These are phyloP conservation scores for Cantharis rustica DNA, from an alignment of 2,888 invertebrate species.

Conservation along the genomic window DNA sequence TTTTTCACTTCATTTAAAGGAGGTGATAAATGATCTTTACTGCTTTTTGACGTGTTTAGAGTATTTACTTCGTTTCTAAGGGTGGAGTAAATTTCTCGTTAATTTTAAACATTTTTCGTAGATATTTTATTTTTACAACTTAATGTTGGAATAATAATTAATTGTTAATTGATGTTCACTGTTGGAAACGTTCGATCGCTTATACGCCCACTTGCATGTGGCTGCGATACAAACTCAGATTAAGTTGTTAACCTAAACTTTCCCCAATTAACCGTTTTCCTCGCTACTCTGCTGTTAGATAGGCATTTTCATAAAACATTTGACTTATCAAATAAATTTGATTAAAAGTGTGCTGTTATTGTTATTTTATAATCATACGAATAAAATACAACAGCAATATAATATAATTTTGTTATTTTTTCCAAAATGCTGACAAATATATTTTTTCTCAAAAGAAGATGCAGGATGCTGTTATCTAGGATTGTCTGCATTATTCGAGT, in stretches of 20 bases:
- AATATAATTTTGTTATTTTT: background rate
- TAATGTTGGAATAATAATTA: background rate
- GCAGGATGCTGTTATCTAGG: slow-evolving; percentile 43
- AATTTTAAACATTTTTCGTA: background rate
- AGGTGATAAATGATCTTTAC: background rate
- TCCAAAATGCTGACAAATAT: slow-evolving; percentile 40
- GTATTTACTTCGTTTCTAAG: background rate
- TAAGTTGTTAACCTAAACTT: background rate
- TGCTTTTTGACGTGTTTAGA: background rate
- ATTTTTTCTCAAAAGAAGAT: slow-evolving; percentile 39
- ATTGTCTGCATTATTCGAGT: slow-evolving; percentile 41
- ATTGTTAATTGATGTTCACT: background rate
- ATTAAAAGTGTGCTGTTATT: background rate
- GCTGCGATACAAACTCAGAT: background rate
- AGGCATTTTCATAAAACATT: background rate
- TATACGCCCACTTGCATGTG: background rate
- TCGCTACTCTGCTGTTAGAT: background rate
- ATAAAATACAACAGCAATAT: background rate
- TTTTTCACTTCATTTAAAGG: background rate
- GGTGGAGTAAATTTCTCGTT: background rate
- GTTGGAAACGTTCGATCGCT: background rate
- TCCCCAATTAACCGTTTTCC: background rate
- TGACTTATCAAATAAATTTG: background rate
- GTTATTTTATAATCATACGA: background rate
- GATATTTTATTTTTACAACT: background rate